These are phyloP conservation scores for Hipparchia sbordonii DNA, from an alignment of 2,888 invertebrate genomes.

Conservation along the genomic window DNA sequence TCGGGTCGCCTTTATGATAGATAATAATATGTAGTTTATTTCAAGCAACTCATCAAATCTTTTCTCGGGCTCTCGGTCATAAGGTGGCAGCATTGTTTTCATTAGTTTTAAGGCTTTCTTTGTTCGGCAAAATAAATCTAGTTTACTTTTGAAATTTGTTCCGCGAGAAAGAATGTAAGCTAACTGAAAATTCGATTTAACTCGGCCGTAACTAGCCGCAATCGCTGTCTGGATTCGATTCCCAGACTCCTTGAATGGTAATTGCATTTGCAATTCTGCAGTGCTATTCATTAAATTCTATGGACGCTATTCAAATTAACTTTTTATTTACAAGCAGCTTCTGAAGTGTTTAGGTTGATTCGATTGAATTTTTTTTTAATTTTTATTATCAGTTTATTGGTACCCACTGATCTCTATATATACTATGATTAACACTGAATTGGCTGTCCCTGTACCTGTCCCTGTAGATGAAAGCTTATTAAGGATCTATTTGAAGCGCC, in stretches of 20 bases:
- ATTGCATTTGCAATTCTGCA: constrained; percentile 35
- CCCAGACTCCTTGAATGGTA: constrained; percentile 31
- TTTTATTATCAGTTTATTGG: not conserved
- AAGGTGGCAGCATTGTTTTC: not conserved
- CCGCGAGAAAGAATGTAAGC: constrained; percentile 16
- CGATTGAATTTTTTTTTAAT: not conserved
- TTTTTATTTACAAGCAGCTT: constrained; percentile 16
- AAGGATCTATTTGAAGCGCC: too few species aligned
- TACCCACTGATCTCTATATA: too few species aligned
- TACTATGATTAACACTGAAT: too few species aligned
- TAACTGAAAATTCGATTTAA: constrained; percentile 34
- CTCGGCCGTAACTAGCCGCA: constrained; percentile 34
- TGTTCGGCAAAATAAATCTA: not conserved
- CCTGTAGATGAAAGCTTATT: too few species aligned
- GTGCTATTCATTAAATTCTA: constrained; percentile 27
- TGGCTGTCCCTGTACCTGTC: too few species aligned
- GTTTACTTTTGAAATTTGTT: constrained; percentile 22
- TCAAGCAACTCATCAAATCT: too few species aligned
- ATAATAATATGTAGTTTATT: too few species aligned
- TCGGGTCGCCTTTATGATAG: too few species aligned
- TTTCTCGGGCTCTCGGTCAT: too few species aligned
- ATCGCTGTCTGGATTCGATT: constrained; percentile 34
- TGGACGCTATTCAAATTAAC: constrained; percentile 10
- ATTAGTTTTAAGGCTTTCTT: not conserved
- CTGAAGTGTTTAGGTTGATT: not conserved